Conservation (phyloP, 2,797 vertebrate species). For the Eulemur mongoz region DNA sequence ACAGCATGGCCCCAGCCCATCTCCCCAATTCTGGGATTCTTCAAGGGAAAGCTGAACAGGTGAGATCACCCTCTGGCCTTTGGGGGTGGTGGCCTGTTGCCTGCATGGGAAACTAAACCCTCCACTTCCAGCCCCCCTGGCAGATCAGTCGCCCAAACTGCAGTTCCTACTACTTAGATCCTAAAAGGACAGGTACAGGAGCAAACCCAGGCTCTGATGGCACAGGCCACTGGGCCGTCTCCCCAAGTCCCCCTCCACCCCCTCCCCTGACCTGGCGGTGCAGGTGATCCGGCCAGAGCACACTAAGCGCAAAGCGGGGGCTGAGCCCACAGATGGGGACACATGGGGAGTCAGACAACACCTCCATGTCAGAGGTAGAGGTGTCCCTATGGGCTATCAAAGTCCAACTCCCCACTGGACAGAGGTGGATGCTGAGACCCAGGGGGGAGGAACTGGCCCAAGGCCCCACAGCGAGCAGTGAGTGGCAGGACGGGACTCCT, state of each 20-base stretch:
- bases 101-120: not conserved
- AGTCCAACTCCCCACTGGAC: not conserved
- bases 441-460: not conserved
- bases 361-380: not conserved
- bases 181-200: not conserved
- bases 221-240: fast-evolving
- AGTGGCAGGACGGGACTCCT: not conserved
- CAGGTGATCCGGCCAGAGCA: not conserved
- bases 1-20: not conserved
- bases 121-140: not conserved
- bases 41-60: not conserved
- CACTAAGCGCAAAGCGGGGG: not conserved
- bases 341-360: not conserved
- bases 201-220: not conserved
- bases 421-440: not conserved
- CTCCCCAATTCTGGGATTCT: not conserved
- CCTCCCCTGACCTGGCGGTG: not conserved
- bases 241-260: not conserved
- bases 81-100: not conserved
- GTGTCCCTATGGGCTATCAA: not conserved
- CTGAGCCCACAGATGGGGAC: not conserved
- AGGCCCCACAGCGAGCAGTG: not conserved
- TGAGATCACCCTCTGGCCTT: not conserved
- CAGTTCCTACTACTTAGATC: not conserved
- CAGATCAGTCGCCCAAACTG: not conserved